Percentiles rank a stretch among this genome's conserved stretches.
These are phyloP conservation scores for Macaria notata DNA, from an alignment of 2,888 invertebrate species.

Conservation along the genomic window DNA sequence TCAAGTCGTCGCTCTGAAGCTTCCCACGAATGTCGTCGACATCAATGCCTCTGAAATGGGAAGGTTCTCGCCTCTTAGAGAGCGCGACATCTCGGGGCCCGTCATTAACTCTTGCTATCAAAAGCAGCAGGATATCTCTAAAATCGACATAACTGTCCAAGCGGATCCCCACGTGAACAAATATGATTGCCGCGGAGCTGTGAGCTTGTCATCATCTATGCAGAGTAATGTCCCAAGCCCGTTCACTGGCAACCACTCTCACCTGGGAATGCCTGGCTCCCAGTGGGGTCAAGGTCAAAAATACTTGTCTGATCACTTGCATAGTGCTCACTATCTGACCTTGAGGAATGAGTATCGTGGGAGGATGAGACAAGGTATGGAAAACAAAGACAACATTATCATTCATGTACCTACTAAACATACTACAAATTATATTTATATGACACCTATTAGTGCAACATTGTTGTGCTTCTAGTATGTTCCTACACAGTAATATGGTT, in stretches of 20 bases:
- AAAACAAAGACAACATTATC: background rate
- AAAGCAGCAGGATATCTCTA: slow-evolving; percentile 47
- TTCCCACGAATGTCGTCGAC: slow-evolving; percentile 84
- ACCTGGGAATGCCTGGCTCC: slow-evolving; percentile 89
- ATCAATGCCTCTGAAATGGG: slow-evolving; percentile 85
- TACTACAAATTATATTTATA: background rate
- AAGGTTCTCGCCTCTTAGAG: slow-evolving; percentile 84
- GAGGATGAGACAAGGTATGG: slow-evolving; percentile 61
- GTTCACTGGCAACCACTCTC: slow-evolving; percentile 83
- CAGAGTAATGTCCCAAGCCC: slow-evolving; percentile 89
- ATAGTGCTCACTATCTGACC: slow-evolving; percentile 84
- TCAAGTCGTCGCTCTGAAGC: slow-evolving; percentile 74
- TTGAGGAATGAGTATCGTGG: slow-evolving; percentile 75
- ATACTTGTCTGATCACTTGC: slow-evolving; percentile 86
- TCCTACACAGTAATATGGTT: too few species aligned
- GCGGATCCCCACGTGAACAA: slow-evolving; percentile 84
- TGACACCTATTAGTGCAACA: background rate
- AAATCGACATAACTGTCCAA: slow-evolving; percentile 62
- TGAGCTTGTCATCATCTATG: slow-evolving; percentile 87
- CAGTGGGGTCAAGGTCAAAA: slow-evolving; percentile 87
- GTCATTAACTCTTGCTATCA: slow-evolving; percentile 76
- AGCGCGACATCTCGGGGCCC: slow-evolving; percentile 84
- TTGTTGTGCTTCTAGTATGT: background rate
- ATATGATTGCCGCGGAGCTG: slow-evolving; percentile 86
- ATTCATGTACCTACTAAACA: too few species aligned